A percentile compares a stretch with the other conserved stretches of the same genome.
These are phyloP conservation scores for Aviceda subcristata DNA, from an alignment of 2,113 vertebrate genomes.

Conservation along the genomic window DNA sequence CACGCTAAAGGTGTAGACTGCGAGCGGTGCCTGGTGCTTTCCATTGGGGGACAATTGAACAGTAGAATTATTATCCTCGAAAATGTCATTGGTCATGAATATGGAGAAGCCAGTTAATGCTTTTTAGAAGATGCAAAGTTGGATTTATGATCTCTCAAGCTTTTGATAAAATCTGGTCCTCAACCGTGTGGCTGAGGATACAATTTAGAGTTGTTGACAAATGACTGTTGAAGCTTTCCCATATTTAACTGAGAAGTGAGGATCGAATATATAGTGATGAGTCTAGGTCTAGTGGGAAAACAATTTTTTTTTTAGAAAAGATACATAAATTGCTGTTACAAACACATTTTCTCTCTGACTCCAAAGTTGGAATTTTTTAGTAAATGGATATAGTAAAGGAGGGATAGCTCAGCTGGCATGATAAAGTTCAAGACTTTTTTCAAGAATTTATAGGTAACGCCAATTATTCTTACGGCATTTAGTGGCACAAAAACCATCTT, in stretches of 20 bases:
- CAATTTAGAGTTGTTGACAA: background rate
- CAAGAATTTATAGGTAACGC: background rate
- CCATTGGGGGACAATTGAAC: background rate
- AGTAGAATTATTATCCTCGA: background rate
- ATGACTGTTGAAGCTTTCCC: background rate
- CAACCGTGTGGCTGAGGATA: background rate
- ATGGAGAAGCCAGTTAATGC: background rate
- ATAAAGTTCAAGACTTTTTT: background rate
- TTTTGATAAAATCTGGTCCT: background rate
- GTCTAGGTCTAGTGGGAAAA: background rate
- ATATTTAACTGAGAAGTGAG: background rate
- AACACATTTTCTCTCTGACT: background rate
- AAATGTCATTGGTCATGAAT: background rate
- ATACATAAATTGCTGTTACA: background rate
- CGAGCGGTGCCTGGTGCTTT: background rate
- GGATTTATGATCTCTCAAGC: background rate
- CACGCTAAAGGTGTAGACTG: background rate
- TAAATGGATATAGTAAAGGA: background rate
- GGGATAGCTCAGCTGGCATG: background rate
- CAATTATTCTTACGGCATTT: background rate
- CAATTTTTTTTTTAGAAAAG: background rate
- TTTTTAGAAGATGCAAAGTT: background rate
- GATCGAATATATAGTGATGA: background rate
- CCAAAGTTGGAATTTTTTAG: background rate
- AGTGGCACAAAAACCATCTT: background rate